Conservation (phyloP, 2,113 vertebrate genomes). For the Epinephelus fuscoguttatus region DNA sequence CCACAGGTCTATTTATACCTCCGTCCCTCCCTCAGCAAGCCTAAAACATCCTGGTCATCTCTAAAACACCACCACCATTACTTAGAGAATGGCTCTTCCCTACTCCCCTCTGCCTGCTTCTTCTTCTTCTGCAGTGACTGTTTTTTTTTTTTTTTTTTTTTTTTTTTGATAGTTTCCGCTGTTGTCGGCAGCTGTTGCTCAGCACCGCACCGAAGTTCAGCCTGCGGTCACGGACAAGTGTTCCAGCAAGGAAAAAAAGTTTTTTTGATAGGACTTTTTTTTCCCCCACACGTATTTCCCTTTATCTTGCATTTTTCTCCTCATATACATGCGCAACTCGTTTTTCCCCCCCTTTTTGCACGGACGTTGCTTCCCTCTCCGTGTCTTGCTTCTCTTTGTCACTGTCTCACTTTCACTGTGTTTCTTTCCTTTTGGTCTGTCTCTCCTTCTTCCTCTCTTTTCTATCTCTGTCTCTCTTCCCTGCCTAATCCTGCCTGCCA, state of each 20-base stretch:
- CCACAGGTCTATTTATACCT: slow-evolving; percentile 62
- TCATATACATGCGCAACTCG: slow-evolving; percentile 7
- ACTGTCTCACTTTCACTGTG: slow-evolving; percentile 59
- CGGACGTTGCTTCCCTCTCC: slow-evolving; percentile 25
- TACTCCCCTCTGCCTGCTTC: neutral
- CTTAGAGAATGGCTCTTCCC: slow-evolving; percentile 23
- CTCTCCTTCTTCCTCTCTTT: slow-evolving; percentile 63
- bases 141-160: slow-evolving; percentile 16
- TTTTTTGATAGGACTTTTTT: slow-evolving; percentile 47
- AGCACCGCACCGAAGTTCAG: slow-evolving; percentile 73
- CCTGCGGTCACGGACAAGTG: slow-evolving; percentile 73
- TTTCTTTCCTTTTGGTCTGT: slow-evolving; percentile 63
- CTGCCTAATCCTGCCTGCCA: slow-evolving; percentile 79
- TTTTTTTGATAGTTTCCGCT: slow-evolving; percentile 55
- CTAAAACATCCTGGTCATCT: slow-evolving; percentile 58
- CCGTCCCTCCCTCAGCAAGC: slow-evolving; percentile 29
- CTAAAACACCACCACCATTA: slow-evolving; percentile 43
- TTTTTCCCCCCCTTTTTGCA: neutral
- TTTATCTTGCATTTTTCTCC: slow-evolving; percentile 50
- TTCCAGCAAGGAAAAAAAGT: slow-evolving; percentile 49
- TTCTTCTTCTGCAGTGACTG: slow-evolving; percentile 33
- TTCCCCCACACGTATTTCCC: slow-evolving; percentile 21
- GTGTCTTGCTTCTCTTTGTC: slow-evolving; percentile 44
- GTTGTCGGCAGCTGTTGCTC: slow-evolving; percentile 77
- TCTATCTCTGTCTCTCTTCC: slow-evolving; percentile 56